These are phyloP conservation scores for Isurus oxyrinchus DNA, from an alignment of 2,113 vertebrate species.

Conservation along the genomic window DNA sequence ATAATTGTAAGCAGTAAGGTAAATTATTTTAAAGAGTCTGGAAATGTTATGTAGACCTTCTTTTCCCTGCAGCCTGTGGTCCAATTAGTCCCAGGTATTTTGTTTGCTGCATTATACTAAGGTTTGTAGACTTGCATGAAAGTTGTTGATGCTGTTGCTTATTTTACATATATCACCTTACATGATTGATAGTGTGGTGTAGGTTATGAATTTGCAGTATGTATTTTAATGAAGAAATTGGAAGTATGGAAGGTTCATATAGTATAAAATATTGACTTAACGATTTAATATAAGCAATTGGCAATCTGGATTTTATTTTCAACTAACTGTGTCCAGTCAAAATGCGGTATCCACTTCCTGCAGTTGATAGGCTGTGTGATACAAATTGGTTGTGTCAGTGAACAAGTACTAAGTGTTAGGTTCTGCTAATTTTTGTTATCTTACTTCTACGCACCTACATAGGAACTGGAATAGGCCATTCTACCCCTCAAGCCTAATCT, in stretches of 20 bases:
- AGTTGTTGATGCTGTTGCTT: background rate
- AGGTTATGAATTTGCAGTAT: background rate
- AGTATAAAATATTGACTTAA: constrained; percentile 16
- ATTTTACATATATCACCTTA: background rate
- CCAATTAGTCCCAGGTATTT: background rate
- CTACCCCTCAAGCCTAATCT: no score
- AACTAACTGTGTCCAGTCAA: background rate
- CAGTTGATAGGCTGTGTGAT: background rate
- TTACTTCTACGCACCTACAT: background rate
- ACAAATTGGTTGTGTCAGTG: background rate
- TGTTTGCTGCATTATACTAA: background rate
- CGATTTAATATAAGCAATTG: background rate
- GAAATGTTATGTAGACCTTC: background rate
- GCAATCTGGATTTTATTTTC: constrained; percentile 20
- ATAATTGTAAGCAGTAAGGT: background rate
- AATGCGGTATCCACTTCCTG: background rate
- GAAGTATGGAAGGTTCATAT: constrained; percentile 4
- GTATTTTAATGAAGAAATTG: constrained; percentile 8
- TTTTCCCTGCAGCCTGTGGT: background rate
- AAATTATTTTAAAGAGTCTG: background rate
- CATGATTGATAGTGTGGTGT: background rate
- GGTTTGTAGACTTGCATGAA: background rate
- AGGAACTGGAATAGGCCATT: no score
- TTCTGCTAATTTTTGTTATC: background rate
- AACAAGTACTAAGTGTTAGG: background rate